phyloP scores from a whole-genome alignment of 2,888 invertebrate genomes.

The Mallateleia sp. region DNA sequence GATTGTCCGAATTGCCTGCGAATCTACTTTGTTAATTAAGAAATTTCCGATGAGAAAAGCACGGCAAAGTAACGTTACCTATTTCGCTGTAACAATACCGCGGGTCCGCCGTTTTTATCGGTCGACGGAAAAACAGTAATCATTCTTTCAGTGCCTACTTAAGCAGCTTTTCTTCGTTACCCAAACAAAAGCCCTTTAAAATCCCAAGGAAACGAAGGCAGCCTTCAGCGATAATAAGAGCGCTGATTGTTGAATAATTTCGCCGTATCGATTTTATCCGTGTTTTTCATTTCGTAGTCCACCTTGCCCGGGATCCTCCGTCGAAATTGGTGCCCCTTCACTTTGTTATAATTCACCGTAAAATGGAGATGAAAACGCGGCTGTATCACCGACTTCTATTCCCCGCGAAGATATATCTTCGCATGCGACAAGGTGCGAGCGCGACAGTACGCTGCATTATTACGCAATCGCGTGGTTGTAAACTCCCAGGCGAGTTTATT shows the following conservation, averaged over 20 bases:
- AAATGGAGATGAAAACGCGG: conserved; percentile 54
- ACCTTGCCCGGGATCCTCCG: too few species aligned
- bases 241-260: conserved; percentile 60
- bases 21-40: conserved; percentile 8
- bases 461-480: conserved; percentile 85
- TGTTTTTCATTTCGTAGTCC: conserved; percentile 71
- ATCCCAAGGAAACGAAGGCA: conserved; percentile 37
- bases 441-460: conserved; percentile 79
- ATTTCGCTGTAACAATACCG: conserved; percentile 26
- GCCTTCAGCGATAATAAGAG: conserved; percentile 55
- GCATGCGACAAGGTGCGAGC: conserved; percentile 47
- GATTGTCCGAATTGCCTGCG: background rate
- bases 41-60: background rate
- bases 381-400: conserved; percentile 1
- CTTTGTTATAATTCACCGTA: conserved; percentile 47
- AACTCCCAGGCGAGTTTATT: conserved; percentile 84
- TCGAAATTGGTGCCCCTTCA: conserved; percentile 15
- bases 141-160: conserved; percentile 58
- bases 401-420: conserved; percentile 44
- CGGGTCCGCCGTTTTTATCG: conserved; percentile 32
- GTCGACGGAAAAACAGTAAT: conserved; percentile 51
- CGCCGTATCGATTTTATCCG: conserved; percentile 56
- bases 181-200: conserved; percentile 57
- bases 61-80: conserved; percentile 29
- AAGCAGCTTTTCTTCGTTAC: conserved; percentile 70